Evolutionary conservation across 1,140 invertebrate genomes (phyloP).

Genomic region (Metaphire vulgaris): DNA sequence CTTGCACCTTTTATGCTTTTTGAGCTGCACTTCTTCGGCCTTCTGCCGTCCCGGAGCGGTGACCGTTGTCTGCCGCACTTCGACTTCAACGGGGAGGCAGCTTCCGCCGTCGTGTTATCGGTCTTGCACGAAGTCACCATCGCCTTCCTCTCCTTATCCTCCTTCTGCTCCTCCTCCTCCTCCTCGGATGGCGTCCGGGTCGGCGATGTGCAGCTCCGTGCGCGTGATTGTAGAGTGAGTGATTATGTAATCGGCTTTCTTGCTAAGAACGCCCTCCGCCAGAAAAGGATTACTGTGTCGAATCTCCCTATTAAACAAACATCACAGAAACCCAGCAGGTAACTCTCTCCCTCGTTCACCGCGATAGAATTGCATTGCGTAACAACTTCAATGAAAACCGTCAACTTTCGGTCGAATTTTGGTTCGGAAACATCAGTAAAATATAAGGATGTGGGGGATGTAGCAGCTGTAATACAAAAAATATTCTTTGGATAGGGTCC

Average conservation of each 20-base stretch:
- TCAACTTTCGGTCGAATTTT: no score
- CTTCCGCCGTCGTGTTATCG: not conserved
- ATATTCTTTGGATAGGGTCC: no score
- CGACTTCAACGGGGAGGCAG: conserved; percentile 15
- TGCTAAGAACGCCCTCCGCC: conserved; percentile 84
- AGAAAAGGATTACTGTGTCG: conserved; percentile 97
- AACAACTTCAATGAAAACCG: no score
- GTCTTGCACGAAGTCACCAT: not conserved
- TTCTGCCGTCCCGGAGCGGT: conserved; percentile 13
- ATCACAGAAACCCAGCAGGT: no score
- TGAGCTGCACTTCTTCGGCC: conserved; percentile 24
- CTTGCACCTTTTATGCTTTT: conserved; percentile 26
- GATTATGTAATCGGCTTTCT: conserved; percentile 92
- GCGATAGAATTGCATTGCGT: no score
- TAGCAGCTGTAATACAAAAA: no score
- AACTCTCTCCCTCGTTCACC: no score
- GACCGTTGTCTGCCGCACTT: conserved; percentile 18
- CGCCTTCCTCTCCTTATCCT: not conserved
- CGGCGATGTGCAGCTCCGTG: conserved; percentile 39
- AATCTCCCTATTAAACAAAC: no score
- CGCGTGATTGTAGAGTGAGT: conserved; percentile 56
- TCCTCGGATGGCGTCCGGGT: conserved; percentile 23
- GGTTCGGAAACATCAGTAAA: no score
- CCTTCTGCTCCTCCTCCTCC: not conserved
- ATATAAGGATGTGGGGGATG: no score